Evolutionary conservation across 1,140 invertebrate species (phyloP).

Genomic region (Drosophila quadrilineata): DNA sequence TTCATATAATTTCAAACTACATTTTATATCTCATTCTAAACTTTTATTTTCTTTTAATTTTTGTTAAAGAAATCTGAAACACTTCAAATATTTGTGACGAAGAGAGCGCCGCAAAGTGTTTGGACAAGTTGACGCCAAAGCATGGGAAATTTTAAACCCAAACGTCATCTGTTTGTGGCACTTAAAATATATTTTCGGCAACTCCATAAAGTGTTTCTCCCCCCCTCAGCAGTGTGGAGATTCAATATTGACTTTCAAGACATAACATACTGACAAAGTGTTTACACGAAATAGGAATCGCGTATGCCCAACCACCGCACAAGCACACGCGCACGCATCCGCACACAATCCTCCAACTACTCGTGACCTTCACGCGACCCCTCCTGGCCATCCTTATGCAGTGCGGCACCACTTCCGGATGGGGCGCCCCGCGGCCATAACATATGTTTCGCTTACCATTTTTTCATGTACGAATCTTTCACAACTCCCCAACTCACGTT

Average conservation of each 20-base stretch:
- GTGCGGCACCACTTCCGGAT: too few relatives aligned
- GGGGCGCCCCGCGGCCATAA: constrained; percentile 4
- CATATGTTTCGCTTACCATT: constrained; percentile 35
- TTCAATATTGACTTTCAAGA: constrained; percentile 72
- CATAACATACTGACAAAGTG: constrained; percentile 42
- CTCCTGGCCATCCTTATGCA: too few relatives aligned
- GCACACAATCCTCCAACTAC: too few relatives aligned
- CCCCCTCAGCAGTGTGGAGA: constrained; percentile 46
- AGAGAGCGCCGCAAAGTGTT: constrained; percentile 56
- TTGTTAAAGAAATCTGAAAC: constrained; percentile 60
- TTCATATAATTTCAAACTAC: too few relatives aligned
- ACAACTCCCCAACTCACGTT: constrained; percentile 13
- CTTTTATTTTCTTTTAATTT: constrained; percentile 22
- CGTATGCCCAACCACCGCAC: background rate
- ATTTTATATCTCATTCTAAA: constrained; percentile 31
- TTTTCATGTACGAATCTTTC: constrained; percentile 47
- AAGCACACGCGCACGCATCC: background rate
- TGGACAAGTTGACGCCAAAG: constrained; percentile 69
- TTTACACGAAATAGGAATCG: constrained; percentile 74
- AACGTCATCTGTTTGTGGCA: constrained; percentile 70
- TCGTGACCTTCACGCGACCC: too few relatives aligned
- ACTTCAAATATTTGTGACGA: constrained; percentile 70
- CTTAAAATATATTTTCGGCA: constrained; percentile 34
- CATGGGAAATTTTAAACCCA: constrained; percentile 76
- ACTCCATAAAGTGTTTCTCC: background rate